Conservation (phyloP, 2,797 vertebrate species). For the Semotilus atromaculatus region DNA sequence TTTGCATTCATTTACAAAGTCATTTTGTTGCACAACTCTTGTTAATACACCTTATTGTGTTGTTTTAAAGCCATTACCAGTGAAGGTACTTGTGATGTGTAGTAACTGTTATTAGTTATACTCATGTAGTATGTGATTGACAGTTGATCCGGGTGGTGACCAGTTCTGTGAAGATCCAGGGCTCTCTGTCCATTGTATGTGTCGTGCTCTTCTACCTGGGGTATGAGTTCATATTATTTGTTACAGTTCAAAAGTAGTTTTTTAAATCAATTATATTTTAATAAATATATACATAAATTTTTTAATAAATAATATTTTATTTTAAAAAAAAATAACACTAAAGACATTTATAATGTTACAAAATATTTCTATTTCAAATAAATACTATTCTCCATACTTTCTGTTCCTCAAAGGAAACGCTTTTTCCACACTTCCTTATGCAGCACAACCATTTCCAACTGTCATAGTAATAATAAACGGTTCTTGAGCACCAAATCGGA, state of each 20-base stretch:
- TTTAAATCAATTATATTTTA: background rate
- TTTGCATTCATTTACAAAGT: background rate
- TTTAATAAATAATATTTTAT: background rate
- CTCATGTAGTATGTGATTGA: conserved; percentile 5
- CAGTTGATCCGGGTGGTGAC: conserved; percentile 94
- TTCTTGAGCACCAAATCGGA: background rate
- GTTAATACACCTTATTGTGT: background rate
- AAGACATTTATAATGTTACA: background rate
- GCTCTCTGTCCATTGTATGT: conserved; percentile 91
- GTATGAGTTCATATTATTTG: conserved; percentile 75
- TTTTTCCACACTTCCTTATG: background rate
- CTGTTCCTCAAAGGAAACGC: background rate
- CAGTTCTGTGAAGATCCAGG: conserved; percentile 97
- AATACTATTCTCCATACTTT: background rate
- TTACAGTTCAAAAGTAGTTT: background rate
- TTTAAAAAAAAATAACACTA: background rate
- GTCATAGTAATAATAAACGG: background rate
- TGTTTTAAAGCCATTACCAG: background rate
- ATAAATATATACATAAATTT: background rate
- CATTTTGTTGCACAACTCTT: background rate
- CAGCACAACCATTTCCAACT: background rate
- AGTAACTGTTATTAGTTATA: background rate
- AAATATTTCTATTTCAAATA: background rate
- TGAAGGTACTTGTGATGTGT: background rate
- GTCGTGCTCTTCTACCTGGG: conserved; percentile 95